These are phyloP conservation scores for Eupithecia subumbrata DNA, from an alignment of 2,888 invertebrate genomes.

Conservation along the genomic window DNA sequence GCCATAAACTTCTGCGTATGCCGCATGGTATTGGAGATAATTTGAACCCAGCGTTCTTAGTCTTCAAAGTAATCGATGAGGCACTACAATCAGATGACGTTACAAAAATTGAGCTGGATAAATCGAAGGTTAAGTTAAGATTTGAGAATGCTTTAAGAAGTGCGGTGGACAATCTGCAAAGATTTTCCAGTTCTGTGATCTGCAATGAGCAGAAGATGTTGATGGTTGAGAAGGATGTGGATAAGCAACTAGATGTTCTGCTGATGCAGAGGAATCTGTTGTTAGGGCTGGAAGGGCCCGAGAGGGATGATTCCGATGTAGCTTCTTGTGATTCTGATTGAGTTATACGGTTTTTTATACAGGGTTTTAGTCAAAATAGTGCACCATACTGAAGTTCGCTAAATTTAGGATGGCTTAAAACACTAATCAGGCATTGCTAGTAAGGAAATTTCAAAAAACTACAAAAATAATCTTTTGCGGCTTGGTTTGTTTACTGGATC, in stretches of 20 bases:
- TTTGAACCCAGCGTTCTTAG: constrained; percentile 37
- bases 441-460: too few relatives aligned
- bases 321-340: constrained; percentile 45
- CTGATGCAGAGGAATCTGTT: constrained; percentile 13
- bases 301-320: constrained; percentile 39
- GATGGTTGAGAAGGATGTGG: constrained; percentile 42
- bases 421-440: too few relatives aligned
- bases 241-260: constrained; percentile 44
- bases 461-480: too few relatives aligned
- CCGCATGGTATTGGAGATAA: constrained; percentile 45
- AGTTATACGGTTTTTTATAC: neutral
- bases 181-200: neutral
- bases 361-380: too few relatives aligned
- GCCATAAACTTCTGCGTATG: constrained; percentile 49
- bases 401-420: too few relatives aligned
- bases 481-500: too few relatives aligned
- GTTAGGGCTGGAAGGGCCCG: neutral
- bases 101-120: neutral
- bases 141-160: neutral
- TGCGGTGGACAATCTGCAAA: neutral
- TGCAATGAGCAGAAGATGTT: constrained; percentile 12
- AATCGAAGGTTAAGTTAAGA: neutral
- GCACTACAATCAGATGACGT: neutral
- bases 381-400: too few relatives aligned
- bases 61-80: constrained; percentile 11